These are phyloP conservation scores for Vireo griseus DNA, from an alignment of 2,797 vertebrate species.

Conservation along the genomic window DNA sequence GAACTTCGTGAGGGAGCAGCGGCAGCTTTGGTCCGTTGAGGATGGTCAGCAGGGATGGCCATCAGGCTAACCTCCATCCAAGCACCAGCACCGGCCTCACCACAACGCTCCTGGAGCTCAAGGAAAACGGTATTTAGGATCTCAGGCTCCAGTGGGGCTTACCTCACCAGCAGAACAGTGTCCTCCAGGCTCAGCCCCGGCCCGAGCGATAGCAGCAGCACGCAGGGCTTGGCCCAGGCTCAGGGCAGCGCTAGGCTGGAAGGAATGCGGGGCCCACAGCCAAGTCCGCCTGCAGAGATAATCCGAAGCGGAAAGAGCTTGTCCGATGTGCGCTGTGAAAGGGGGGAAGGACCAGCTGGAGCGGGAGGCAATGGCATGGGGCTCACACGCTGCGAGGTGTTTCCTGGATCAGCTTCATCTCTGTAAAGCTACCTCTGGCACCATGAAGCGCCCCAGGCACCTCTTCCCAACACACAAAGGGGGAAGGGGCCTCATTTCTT, in stretches of 20 bases:
- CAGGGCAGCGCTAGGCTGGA: not conserved
- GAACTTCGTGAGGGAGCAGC: not conserved
- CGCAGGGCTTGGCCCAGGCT: not conserved
- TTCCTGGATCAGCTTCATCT: not conserved
- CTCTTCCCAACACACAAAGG: not conserved
- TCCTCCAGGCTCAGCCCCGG: not conserved
- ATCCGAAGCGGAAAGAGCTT: slow-evolving; percentile 31
- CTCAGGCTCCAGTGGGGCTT: not conserved
- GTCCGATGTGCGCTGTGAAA: not conserved
- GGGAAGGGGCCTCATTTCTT: not conserved
- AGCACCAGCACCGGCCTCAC: not conserved
- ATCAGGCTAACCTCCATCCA: not conserved
- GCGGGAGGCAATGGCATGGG: accelerated
- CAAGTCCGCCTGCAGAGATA: slow-evolving; percentile 7
- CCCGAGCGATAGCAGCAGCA: not conserved
- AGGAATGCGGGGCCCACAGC: not conserved
- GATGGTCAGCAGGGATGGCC: not conserved
- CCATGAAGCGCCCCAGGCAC: not conserved
- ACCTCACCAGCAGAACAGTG: not conserved
- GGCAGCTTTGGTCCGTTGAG: not conserved
- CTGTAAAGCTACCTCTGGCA: not conserved
- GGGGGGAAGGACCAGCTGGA: not conserved
- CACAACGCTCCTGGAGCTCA: not conserved
- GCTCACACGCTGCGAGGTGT: accelerated
- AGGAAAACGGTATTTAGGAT: not conserved